A percentile compares a stretch with the other conserved stretches of the same genome.
phyloP scores from a whole-genome alignment of 2,888 invertebrate species.

The Harmothoe impar region DNA sequence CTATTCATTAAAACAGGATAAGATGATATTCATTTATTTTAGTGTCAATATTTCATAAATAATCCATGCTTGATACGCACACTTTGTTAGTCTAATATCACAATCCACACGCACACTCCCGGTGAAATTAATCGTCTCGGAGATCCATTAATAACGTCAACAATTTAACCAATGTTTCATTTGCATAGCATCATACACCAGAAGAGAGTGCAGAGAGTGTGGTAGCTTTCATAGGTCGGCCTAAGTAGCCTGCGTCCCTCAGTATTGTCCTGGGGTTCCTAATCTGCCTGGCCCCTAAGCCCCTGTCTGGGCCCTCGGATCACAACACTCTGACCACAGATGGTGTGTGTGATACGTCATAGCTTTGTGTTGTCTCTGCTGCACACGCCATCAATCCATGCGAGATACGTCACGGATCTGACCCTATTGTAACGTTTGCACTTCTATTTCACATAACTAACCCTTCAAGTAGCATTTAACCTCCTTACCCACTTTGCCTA shows the following conservation, averaged over 20 bases:
- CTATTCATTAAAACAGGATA: no score
- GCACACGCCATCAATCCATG: slow-evolving; percentile 47
- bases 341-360: slow-evolving; percentile 56
- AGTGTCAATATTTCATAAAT: no score
- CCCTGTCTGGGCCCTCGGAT: background rate
- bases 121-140: background rate
- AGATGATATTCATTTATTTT: no score
- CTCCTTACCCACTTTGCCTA: no score
- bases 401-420: background rate
- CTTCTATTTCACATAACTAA: no score
- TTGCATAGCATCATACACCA: background rate
- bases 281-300: background rate
- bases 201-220: background rate
- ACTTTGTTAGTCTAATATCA: no score
- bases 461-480: no score
- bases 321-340: slow-evolving; percentile 38
- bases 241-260: background rate
- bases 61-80: no score
- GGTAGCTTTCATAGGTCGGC: background rate
- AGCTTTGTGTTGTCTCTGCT: slow-evolving; percentile 32
- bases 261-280: background rate
- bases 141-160: background rate
- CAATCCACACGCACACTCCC: no score
- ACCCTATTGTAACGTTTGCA: no score
- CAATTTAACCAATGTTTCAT: background rate